phyloP scores from a whole-genome alignment of 2,113 vertebrate species.

The Anhinga rufa region DNA sequence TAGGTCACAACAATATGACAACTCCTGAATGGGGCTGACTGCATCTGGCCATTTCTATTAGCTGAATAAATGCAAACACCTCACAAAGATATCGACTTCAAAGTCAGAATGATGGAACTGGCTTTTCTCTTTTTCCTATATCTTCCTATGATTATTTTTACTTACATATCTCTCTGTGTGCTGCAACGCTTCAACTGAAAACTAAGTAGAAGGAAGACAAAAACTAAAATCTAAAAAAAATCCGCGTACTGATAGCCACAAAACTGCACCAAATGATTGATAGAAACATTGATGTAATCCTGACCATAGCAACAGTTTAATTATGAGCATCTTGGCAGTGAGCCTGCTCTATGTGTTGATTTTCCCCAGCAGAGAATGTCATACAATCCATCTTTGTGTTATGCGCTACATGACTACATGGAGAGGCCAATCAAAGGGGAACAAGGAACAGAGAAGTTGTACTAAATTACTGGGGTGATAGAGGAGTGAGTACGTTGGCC shows the following conservation, averaged over 20 bases:
- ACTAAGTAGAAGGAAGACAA: background rate
- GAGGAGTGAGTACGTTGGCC: slow-evolving; percentile 66
- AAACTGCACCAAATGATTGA: slow-evolving; percentile 16
- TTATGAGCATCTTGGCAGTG: slow-evolving; percentile 73
- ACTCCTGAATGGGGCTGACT: background rate
- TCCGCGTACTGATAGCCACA: background rate
- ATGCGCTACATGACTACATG: slow-evolving; percentile 65
- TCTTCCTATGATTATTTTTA: background rate
- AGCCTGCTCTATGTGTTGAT: slow-evolving; percentile 75
- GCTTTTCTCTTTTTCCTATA: background rate
- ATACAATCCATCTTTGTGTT: slow-evolving; percentile 81
- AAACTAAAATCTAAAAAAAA: background rate
- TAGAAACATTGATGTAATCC: slow-evolving; percentile 46
- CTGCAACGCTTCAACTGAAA: background rate
- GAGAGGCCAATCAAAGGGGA: slow-evolving; percentile 76
- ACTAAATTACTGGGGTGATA: slow-evolving; percentile 44
- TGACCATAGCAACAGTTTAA: slow-evolving; percentile 74
- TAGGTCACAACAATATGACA: background rate
- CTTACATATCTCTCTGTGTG: background rate
- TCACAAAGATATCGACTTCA: background rate
- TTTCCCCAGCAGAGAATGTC: slow-evolving; percentile 79
- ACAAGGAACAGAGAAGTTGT: slow-evolving; percentile 42
- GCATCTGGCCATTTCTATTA: background rate
- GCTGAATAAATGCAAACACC: background rate
- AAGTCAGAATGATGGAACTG: background rate